Evolutionary conservation across 1,140 invertebrate genomes (phyloP), one percentile per base, ranked within the genome.

Genomic region (Pygmarrhopalites habei): DNA sequence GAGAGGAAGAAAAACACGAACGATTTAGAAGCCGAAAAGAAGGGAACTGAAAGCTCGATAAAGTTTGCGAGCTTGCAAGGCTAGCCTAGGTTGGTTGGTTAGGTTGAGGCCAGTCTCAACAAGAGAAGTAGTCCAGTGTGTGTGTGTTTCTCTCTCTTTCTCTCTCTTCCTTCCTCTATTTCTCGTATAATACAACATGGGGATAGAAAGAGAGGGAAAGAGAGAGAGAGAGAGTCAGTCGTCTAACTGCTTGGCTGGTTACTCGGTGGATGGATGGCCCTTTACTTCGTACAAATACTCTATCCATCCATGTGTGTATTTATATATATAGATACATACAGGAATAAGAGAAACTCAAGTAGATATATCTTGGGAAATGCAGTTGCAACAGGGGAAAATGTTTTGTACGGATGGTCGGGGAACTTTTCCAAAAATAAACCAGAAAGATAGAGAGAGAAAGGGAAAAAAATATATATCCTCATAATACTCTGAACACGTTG

Each of bases 371-470:
- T 46, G 32, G 25, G 58, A 46, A 60, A 60, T 60, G 58, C 58
- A 60, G 28, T 60, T 60, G 58, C 58, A 60, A 51, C 58, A 62
- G 51, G 60, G 60, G 51, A 62, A n/a, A n/a, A 62, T 63, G 55
- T 63, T 60, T 60, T 55, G 49, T 62, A 62, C 60, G 52, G 35
- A 62, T 52, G 61, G 39, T 63, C 32, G 55, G 61, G 61, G 55
- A 63, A 63, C 53, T 63, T 63, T 58, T 63, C 61, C 61, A 63
- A 63, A 63, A 63, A 63, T 63, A 63, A 63, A 63, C 61, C 61
- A 25, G 46, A 19, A 23, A 19, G 46, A 12, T 12, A 58, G 39
- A 21, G 30, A 62, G 32, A 62, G 25, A 62, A 51, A 55, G 51
- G 39, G 28, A 30, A 30, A 51, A 53, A 41, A 62, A 53, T 53